phyloP scores from a whole-genome alignment of 2,888 invertebrate genomes.

The Nemoura dubitans region DNA sequence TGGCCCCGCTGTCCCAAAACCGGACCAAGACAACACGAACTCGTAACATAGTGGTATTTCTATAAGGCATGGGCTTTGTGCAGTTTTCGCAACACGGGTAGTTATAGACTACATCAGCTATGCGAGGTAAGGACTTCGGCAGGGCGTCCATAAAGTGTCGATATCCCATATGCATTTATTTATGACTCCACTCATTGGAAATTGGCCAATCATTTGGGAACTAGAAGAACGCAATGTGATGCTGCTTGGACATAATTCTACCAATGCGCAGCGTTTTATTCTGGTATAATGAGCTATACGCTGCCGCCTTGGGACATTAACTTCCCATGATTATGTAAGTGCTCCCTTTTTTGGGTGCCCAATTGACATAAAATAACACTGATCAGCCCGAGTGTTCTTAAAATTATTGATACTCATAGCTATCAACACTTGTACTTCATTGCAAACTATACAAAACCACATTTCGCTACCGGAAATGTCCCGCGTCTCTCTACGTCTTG shows the following conservation, averaged over 20 bases:
- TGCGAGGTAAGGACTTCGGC: no score
- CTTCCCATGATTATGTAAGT: neutral
- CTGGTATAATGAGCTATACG: neutral
- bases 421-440: neutral
- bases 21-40: no score
- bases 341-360: neutral
- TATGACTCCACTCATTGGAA: neutral
- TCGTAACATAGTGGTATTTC: no score
- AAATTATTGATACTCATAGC: neutral
- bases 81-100: no score
- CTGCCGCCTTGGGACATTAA: neutral
- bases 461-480: neutral
- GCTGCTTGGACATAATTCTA: neutral
- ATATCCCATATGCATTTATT: neutral
- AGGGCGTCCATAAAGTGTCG: neutral
- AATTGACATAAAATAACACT: neutral
- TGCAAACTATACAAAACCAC: neutral
- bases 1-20: no score
- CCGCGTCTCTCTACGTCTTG: neutral
- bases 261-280: neutral
- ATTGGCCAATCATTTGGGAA: conserved; percentile 12
- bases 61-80: no score
- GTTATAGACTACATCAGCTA: no score
- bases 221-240: neutral
- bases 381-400: neutral